Conservation (phyloP, 2,888 invertebrate species). For the Xanthia icteritia region DNA sequence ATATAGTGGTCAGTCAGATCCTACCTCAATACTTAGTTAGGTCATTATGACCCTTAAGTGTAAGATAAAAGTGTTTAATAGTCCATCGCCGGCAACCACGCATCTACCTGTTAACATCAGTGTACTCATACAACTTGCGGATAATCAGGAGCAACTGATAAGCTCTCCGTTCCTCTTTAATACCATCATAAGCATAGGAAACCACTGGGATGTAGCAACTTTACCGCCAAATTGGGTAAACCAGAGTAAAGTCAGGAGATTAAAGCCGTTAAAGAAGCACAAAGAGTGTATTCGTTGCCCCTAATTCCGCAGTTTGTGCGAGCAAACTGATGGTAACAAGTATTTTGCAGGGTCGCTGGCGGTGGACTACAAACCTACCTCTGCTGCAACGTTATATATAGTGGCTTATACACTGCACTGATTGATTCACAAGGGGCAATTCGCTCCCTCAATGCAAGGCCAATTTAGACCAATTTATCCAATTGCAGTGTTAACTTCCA, state of each 20-base stretch:
- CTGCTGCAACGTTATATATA: conserved; percentile 32
- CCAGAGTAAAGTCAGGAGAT: neutral
- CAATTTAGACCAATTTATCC: conserved; percentile 65
- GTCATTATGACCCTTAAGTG: neutral
- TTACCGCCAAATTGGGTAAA: neutral
- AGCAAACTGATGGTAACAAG: conserved; percentile 24
- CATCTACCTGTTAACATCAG: conserved; percentile 15
- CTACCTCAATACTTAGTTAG: neutral
- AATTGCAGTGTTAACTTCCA: conserved; percentile 63
- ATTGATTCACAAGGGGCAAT: conserved; percentile 64
- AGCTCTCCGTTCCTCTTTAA: conserved; percentile 18
- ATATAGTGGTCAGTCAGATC: neutral
- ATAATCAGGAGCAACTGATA: conserved; percentile 24
- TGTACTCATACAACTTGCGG: conserved; percentile 27
- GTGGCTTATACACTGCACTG: conserved; percentile 44
- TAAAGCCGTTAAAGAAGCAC: conserved; percentile 23
- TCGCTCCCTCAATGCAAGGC: conserved; percentile 62
- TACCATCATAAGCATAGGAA: conserved; percentile 21
- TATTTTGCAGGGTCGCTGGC: conserved; percentile 6
- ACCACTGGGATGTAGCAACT: neutral
- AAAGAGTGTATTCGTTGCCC: conserved; percentile 3
- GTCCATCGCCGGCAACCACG: conserved; percentile 15
- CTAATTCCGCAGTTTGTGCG: conserved; percentile 8
- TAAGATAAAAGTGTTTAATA: conserved; percentile 21
- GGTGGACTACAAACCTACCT: conserved; percentile 21